Conservation (phyloP, 2,113 vertebrate genomes). For the Rhodinocichla rosea region DNA sequence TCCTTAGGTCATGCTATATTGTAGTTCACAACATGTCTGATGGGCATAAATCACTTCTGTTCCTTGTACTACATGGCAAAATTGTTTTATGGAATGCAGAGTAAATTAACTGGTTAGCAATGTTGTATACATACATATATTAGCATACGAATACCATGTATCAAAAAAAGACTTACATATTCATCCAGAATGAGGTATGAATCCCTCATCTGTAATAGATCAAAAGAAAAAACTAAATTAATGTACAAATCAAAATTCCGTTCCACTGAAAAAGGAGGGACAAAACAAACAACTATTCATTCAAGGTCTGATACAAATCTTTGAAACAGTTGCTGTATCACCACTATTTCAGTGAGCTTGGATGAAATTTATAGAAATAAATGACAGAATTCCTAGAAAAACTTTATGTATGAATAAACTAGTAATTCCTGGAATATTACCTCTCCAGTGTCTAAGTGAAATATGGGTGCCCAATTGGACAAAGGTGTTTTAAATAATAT, state of each 20-base stretch:
- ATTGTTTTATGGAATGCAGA: background rate
- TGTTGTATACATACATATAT: background rate
- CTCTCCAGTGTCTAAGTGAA: background rate
- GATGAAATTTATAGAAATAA: background rate
- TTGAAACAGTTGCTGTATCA: background rate
- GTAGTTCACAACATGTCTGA: background rate
- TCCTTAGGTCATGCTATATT: background rate
- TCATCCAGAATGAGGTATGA: slow-evolving; percentile 97
- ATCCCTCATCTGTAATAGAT: slow-evolving; percentile 88
- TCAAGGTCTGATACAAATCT: background rate
- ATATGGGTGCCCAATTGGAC: background rate
- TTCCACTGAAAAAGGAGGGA: background rate
- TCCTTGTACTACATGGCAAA: background rate
- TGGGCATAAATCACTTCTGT: background rate
- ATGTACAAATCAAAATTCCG: background rate
- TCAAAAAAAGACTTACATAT: slow-evolving; percentile 84
- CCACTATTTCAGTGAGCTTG: background rate
- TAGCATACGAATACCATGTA: background rate
- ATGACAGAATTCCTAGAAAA: background rate
- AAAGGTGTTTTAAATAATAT: background rate
- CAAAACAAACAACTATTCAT: background rate
- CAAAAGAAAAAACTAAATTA: background rate
- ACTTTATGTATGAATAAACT: background rate
- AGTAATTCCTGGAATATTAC: background rate
- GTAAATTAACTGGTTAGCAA: background rate